Conservation (phyloP, 2,888 invertebrate genomes). For the Lasioglossum figueresi region DNA sequence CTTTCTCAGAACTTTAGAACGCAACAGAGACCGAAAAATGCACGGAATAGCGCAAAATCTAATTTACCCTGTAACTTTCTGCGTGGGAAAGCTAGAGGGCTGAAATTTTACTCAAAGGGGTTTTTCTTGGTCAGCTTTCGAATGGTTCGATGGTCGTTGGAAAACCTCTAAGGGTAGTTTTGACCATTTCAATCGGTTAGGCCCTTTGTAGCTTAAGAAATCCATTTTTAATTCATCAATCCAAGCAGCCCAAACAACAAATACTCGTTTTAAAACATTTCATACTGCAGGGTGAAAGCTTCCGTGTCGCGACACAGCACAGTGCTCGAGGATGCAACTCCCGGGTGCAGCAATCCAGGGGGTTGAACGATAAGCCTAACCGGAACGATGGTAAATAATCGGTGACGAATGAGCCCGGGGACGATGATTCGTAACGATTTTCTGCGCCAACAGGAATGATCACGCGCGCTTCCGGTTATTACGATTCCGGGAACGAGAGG, state of each 20-base stretch:
- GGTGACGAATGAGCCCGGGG: background rate
- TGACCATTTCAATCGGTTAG: no score
- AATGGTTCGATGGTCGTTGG: no score
- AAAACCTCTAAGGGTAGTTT: no score
- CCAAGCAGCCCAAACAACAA: background rate
- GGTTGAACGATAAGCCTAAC: slow-evolving; percentile 3
- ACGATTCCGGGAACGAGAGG: slow-evolving; percentile 63
- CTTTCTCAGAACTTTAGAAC: no score
- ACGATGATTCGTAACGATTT: slow-evolving; percentile 60
- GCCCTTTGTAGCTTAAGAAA: no score
- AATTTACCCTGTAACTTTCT: no score
- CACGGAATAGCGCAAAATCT: no score
- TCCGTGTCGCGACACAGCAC: background rate
- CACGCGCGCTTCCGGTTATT: slow-evolving; percentile 54
- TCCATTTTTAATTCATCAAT: no score
- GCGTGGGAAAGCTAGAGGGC: no score
- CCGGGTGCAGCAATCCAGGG: background rate
- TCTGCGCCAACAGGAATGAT: slow-evolving; percentile 46
- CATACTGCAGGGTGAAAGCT: background rate
- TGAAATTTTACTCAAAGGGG: no score
- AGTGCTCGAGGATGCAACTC: background rate
- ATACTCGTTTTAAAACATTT: background rate
- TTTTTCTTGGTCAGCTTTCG: no score
- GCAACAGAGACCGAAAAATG: no score
- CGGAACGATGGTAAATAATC: slow-evolving; percentile 36